Conservation (phyloP, 2,888 invertebrate genomes). For the Alsophila aescularia region DNA sequence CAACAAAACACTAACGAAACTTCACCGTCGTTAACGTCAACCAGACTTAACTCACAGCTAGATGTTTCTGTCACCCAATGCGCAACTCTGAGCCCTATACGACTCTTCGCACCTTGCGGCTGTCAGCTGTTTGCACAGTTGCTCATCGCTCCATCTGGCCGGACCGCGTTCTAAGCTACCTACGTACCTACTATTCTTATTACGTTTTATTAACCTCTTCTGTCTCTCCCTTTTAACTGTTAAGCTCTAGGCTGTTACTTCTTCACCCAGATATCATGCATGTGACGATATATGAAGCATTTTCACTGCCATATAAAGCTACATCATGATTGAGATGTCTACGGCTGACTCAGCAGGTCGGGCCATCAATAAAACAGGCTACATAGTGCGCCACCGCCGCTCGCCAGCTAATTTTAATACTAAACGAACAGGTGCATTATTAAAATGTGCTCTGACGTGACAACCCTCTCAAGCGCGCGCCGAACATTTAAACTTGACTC, state of each 20-base stretch:
- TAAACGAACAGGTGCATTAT: constrained; percentile 82
- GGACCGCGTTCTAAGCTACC: too few relatives aligned
- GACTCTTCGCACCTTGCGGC: too few relatives aligned
- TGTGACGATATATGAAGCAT: neutral
- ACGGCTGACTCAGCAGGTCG: constrained; percentile 33
- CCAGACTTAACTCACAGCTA: too few relatives aligned
- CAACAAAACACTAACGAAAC: neutral
- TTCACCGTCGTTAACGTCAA: too few relatives aligned
- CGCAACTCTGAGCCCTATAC: too few relatives aligned
- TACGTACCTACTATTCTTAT: too few relatives aligned
- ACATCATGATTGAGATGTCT: constrained; percentile 25
- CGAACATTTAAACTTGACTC: constrained; percentile 70
- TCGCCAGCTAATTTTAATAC: constrained; percentile 81
- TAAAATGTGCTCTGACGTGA: constrained; percentile 76
- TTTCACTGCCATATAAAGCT: neutral
- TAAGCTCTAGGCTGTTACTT: neutral
- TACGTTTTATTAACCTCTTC: too few relatives aligned
- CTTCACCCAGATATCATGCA: too few relatives aligned
- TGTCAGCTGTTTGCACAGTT: too few relatives aligned
- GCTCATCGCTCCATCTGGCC: too few relatives aligned
- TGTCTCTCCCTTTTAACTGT: neutral
- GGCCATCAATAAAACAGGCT: constrained; percentile 69
- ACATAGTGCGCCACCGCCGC: constrained; percentile 54
- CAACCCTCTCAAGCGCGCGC: constrained; percentile 66
- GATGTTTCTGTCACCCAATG: too few relatives aligned